Evolutionary conservation across 2,797 vertebrate species (phyloP).

Genomic region (Pangasius sanitwongsei): DNA sequence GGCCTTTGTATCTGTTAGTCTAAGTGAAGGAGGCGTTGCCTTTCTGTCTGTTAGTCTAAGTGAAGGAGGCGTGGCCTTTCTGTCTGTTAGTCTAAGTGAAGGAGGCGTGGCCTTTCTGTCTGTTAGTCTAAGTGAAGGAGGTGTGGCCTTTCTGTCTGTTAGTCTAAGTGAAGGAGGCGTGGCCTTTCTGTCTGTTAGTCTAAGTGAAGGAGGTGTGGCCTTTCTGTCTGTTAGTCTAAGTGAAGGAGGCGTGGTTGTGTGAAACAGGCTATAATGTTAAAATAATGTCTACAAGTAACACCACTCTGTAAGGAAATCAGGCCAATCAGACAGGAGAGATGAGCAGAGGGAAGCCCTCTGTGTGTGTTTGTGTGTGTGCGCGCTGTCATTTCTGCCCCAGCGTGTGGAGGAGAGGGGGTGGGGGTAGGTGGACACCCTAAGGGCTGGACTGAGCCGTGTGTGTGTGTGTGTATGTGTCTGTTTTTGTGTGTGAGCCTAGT

Average conservation of each 20-base stretch:
- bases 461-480: slow-evolving; percentile 11
- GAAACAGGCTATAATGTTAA: neutral
- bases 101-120: neutral
- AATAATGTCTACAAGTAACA: neutral
- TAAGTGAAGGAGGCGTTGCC: too few species aligned
- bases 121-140: too few species aligned
- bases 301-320: neutral
- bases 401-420: slow-evolving; percentile 50
- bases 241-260: neutral
- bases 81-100: too few species aligned
- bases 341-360: neutral
- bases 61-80: too few species aligned
- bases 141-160: too few species aligned
- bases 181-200: neutral
- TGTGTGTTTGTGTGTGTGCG: neutral
- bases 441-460: slow-evolving; percentile 55
- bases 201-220: too few species aligned
- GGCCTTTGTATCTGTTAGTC: too few species aligned
- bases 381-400: slow-evolving; percentile 64
- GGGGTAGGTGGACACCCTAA: slow-evolving; percentile 59
- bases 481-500: neutral
- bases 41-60: too few species aligned
- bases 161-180: too few species aligned
- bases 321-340: neutral
- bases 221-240: too few species aligned